Evolutionary conservation across 2,113 vertebrate genomes (phyloP), one percentile per base, ranked within the genome.

Genomic region (Paedocypris sp.): DNA sequence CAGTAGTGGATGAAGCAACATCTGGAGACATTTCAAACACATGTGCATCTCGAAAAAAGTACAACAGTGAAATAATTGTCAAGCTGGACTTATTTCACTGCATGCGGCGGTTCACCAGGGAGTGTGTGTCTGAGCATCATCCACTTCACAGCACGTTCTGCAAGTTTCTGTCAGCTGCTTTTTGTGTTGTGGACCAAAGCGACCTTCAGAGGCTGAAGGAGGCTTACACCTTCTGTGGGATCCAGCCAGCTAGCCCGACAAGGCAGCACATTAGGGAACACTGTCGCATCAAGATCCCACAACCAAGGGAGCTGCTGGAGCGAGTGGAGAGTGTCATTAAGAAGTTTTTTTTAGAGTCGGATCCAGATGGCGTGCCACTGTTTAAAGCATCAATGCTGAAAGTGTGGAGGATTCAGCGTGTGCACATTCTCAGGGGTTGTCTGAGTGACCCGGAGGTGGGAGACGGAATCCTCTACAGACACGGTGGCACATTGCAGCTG

Each of bases 31-130:
- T 52, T 4, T 15, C 7, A 4, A 60, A 66, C 22, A 46, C 25
- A 2, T 62, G 50, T 62, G 51, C 59, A 6, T 58, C 42, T 6
- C 8, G 29, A 19, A 12, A 1, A 7, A 11, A 52, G 4, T 71
- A 8, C 57, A 56, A 53, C 31, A 1, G 4, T 1, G 26, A 31
- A 48, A 56, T 62, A 2, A 35, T 23, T 6, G 16, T 67, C 2
- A 53, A 71, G 16, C 59, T 67, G 33, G 43, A 67, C 39, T 35
- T 66, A 42, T 66, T 70, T 20, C 62, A 66, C 28, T 66, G 68
- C 26, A 39, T 66, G 56, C 4, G 49, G 10, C 13, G 56, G 8
- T 53, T 69, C 18, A 11, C 19, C 38, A 12, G 54, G 19, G 57
- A 66, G 57, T 70, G 57, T 48, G 41, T 48, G 3, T 62, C 57